Conservation (phyloP, 2,888 invertebrate genomes). For the Ditylenchus weischeri region DNA sequence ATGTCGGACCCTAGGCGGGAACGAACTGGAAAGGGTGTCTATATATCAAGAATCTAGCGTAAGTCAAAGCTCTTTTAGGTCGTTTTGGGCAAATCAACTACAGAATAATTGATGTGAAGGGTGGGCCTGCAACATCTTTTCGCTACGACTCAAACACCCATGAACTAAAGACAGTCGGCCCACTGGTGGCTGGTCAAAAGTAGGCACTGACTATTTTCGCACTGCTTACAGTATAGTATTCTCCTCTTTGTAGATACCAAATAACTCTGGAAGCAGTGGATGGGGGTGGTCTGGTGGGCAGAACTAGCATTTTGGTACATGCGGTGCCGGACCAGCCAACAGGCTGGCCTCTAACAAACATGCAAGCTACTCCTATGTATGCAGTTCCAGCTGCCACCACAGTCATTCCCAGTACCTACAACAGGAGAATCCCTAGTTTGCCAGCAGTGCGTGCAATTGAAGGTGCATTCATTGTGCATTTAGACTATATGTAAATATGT, state of each 20-base stretch:
- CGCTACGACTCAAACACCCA: constrained; percentile 49
- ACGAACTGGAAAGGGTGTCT: too few relatives aligned
- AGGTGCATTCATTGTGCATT: too few relatives aligned
- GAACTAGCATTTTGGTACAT: constrained; percentile 36
- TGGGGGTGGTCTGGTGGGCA: constrained; percentile 37
- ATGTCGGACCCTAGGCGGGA: too few relatives aligned
- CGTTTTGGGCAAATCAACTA: constrained; percentile 44
- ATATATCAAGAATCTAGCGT: too few relatives aligned
- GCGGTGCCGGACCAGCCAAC: constrained; percentile 14
- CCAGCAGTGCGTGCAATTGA: too few relatives aligned
- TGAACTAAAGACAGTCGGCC: constrained; percentile 46
- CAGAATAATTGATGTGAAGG: constrained; percentile 50
- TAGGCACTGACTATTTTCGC: constrained; percentile 38
- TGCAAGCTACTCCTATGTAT: too few relatives aligned
- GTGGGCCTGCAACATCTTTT: constrained; percentile 47
- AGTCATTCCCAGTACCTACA: background rate
- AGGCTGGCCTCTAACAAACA: too few relatives aligned
- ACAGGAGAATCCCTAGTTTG: background rate
- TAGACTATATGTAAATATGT: background rate
- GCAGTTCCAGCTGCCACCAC: too few relatives aligned
- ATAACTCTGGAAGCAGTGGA: constrained; percentile 26
- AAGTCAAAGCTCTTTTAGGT: too few relatives aligned
- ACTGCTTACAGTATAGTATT: constrained; percentile 16
- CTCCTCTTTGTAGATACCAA: constrained; percentile 17
- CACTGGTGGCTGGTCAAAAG: constrained; percentile 45